A percentile compares a stretch with the other conserved stretches of the same genome.
Evolutionary conservation across 2,113 vertebrate species (phyloP).

Genomic region (Urocitellus parryii): DNA sequence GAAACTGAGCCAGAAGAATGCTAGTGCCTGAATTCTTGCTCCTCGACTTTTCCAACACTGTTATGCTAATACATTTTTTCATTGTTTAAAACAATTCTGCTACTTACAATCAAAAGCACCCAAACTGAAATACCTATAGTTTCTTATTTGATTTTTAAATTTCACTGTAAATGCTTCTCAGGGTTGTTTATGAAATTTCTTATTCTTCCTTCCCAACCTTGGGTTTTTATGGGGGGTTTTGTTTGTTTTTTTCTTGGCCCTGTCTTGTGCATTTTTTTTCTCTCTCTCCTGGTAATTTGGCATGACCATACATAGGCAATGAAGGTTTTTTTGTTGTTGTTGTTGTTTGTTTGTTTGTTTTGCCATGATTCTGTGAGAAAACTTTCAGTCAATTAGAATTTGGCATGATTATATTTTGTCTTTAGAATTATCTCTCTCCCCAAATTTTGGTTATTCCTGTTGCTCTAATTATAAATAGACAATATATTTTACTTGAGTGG

Average conservation of each 20-base stretch:
- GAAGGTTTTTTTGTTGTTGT: not conserved
- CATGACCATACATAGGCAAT: not conserved
- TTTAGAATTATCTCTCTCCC: not conserved
- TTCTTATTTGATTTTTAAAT: slow-evolving; percentile 18
- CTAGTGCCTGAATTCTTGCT: not conserved
- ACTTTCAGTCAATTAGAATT: not conserved
- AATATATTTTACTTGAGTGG: not conserved
- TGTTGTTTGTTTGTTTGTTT: too few species aligned
- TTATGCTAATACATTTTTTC: not conserved
- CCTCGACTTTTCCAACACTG: not conserved
- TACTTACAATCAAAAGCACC: not conserved
- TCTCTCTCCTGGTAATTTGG: not conserved
- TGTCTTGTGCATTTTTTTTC: not conserved
- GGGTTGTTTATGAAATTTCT: not conserved
- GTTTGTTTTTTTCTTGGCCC: not conserved
- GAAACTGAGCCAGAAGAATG: not conserved
- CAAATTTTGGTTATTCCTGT: not conserved
- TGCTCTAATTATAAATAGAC: not conserved
- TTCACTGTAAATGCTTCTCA: not conserved
- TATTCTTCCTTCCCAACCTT: not conserved
- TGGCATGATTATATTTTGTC: not conserved
- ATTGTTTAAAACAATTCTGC: not conserved
- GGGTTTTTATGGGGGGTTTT: not conserved
- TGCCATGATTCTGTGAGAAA: not conserved
- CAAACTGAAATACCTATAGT: not conserved